A percentile compares a stretch with the other conserved stretches of the same genome.
phyloP scores from a whole-genome alignment of 2,113 vertebrate species.

The Colistium nudipinnis region DNA sequence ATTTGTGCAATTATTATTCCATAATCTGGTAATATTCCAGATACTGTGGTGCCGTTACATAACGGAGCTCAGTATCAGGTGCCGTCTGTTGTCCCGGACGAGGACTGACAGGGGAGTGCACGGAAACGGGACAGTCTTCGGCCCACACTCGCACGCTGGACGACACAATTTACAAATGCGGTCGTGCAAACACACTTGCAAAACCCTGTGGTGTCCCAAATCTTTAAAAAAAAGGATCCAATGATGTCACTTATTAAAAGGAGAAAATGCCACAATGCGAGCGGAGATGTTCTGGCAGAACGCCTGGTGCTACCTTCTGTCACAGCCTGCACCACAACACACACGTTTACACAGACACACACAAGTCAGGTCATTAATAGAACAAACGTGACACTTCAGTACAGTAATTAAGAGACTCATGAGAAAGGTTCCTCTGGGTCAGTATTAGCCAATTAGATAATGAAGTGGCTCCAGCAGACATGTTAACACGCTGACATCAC shows the following conservation, averaged over 20 bases:
- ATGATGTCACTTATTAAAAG: not conserved
- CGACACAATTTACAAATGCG: not conserved
- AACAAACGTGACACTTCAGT: conserved; percentile 41
- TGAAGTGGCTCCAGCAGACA: conserved; percentile 45
- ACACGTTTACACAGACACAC: conserved; percentile 3
- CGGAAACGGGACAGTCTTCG: conserved; percentile 1
- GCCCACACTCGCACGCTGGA: not conserved
- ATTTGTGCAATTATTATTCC: conserved; percentile 57
- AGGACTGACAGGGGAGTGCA: conserved; percentile 8
- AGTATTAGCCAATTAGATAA: conserved; percentile 67
- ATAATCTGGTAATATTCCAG: conserved; percentile 67
- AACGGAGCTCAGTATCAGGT: conserved; percentile 53
- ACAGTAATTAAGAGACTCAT: conserved; percentile 44
- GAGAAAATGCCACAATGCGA: conserved; percentile 12
- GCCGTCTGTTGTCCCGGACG: conserved; percentile 46
- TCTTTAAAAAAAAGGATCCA: not conserved
- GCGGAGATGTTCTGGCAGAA: conserved; percentile 41
- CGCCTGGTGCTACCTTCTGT: conserved; percentile 46
- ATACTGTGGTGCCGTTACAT: conserved; percentile 56
- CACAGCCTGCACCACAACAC: conserved; percentile 14
- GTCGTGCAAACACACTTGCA: not conserved
- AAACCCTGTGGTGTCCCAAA: not conserved
- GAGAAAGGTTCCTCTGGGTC: conserved; percentile 39
- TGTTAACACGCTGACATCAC: conserved; percentile 38
- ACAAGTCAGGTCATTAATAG: conserved; percentile 51